Conservation (phyloP, 2,797 vertebrate species). For the Sylvilagus floridanus region DNA sequence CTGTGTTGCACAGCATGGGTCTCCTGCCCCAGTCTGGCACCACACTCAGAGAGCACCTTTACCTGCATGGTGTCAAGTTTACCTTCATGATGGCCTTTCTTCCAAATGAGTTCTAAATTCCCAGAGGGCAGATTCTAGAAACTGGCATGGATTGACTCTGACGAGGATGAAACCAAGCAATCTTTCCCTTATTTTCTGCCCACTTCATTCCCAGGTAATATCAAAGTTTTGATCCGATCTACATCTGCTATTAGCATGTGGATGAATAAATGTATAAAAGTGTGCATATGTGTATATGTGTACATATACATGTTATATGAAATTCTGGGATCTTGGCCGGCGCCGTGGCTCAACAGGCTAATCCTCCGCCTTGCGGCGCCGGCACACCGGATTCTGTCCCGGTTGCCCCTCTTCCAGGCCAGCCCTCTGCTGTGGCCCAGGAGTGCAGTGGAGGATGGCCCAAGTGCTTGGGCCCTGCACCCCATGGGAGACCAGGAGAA, state of each 20-base stretch:
- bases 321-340: no score
- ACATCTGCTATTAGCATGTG: neutral
- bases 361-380: no score
- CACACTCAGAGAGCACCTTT: neutral
- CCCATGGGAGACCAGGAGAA: no score
- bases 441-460: no score
- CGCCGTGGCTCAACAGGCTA: no score
- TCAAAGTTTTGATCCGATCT: neutral
- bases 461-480: no score
- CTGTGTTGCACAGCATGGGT: neutral
- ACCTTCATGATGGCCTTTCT: neutral
- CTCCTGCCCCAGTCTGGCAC: neutral
- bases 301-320: neutral
- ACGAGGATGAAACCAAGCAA: accelerated
- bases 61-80: neutral
- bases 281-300: neutral
- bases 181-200: neutral
- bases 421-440: no score
- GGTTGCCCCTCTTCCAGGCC: no score
- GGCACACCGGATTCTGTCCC: no score
- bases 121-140: neutral
- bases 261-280: neutral
- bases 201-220: neutral
- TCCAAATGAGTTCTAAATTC: neutral
- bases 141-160: neutral